A percentile compares a stretch with the other conserved stretches of the same genome.
phyloP scores from a whole-genome alignment of 2,888 invertebrate genomes.

The Glyphotaelius pellucidus region DNA sequence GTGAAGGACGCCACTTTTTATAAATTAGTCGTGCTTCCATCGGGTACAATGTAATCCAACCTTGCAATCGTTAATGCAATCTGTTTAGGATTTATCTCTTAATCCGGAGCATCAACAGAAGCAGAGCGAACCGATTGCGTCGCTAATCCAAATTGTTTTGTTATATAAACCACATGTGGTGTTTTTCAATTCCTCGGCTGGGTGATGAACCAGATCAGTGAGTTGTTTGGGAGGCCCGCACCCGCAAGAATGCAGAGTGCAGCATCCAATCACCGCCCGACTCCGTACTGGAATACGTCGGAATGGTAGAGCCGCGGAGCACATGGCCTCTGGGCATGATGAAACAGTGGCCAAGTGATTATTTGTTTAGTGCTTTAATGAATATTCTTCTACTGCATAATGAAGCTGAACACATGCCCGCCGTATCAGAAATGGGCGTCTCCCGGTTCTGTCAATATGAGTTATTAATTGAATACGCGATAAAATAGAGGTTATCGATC shows the following conservation, averaged over 20 bases:
- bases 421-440: conserved; percentile 43
- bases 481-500: conserved; percentile 38
- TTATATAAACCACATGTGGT: conserved; percentile 47
- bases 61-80: conserved; percentile 5
- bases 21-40: neutral
- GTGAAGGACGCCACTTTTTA: neutral
- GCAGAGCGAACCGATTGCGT: neutral
- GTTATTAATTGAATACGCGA: conserved; percentile 24
- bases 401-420: conserved; percentile 41
- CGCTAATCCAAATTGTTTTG: conserved; percentile 16
- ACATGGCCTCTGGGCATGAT: conserved; percentile 37
- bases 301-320: conserved; percentile 1
- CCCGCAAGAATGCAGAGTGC: conserved; percentile 5
- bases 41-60: neutral
- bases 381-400: conserved; percentile 2
- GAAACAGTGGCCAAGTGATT: conserved; percentile 47
- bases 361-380: conserved; percentile 39
- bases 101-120: neutral
- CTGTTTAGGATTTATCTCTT: conserved; percentile 15
- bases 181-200: neutral
- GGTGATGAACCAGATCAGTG: neutral
- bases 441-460: conserved; percentile 35
- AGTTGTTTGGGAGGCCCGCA: neutral
- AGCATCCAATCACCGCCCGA: neutral
- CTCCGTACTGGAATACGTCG: neutral